Base-by-base conservation (phyloP, 2,113 vertebrate species). In the Monarcha castaneiventris region DNA sequence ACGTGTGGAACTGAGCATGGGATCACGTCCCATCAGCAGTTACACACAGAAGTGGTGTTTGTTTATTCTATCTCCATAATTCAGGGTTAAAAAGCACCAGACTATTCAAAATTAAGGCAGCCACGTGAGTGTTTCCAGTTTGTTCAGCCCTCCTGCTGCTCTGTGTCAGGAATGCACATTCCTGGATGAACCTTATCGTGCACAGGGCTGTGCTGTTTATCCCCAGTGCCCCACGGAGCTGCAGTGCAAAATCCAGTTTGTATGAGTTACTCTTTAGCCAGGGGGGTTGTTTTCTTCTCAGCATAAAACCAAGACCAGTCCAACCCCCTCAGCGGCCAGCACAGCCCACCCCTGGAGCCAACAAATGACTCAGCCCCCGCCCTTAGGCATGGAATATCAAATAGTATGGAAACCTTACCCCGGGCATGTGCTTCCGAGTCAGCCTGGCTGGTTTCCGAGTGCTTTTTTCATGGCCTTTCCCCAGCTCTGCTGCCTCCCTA, bases 401-500 rank as follows among this genome's bases (percentile, higher is more conserved):
- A 37, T 0, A 2, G 10, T 3, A 3, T 5, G 23, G 48, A 22
- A 63, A 29, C 4, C 95, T 98, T 77, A 99, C 99, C 98, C 98
- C 98, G 0, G 98, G 97, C 18, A 98, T 7, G 71, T 99, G 98
- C 96, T 98, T 99, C 59, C 97, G 98, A 35, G 98, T 74, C 55
- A 97, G 96, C 56, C 98, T 97, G 6, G 91, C 92, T 73, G 98
- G 69, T 96, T 97, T 99, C 96, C 97, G 97, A 84, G 93, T 29
- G 2, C 91, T 52, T 73, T 97, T 98, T 5, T 98, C 97, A 1
- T 93, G 97, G 35, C 99, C 98, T 43, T 96, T 97, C 4, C 97
- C 95, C 30, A 85, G 75, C 35, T 98, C 97, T 1, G 83, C 97
- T 35, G 95, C 97, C 44, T 98, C 98, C 44, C 98, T 97, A 27